These are phyloP conservation scores for Raja brachyura DNA, from an alignment of 2,113 vertebrate genomes.

Conservation along the genomic window DNA sequence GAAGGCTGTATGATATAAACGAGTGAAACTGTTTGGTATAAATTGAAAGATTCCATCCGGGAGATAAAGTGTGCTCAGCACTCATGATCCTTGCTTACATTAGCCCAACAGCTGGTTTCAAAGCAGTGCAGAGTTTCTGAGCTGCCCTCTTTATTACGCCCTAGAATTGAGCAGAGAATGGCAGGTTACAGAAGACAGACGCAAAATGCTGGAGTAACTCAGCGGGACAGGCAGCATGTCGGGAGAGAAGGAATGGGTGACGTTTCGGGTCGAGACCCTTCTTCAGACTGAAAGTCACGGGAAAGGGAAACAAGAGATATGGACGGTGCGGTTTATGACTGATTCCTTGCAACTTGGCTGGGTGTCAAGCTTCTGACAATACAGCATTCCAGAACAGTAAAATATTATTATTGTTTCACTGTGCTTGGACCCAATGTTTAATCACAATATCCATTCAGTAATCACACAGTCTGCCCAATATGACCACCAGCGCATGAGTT, in stretches of 20 bases:
- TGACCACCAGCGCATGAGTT: constrained; percentile 80
- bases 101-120: neutral
- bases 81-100: neutral
- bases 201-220: no score
- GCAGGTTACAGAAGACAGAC: no score
- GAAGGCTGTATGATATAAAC: neutral
- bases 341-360: constrained; percentile 71
- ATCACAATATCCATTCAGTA: constrained; percentile 74
- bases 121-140: neutral
- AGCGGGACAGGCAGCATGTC: no score
- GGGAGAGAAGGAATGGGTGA: no score
- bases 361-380: constrained; percentile 59
- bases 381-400: constrained; percentile 68
- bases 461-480: constrained; percentile 68
- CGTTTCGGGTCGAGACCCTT: no score
- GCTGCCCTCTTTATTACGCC: neutral
- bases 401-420: constrained; percentile 74
- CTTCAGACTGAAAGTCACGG: no score
- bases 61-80: neutral
- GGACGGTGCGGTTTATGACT: constrained; percentile 45
- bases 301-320: no score
- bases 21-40: neutral
- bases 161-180: constrained; percentile 39
- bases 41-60: neutral
- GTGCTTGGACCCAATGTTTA: constrained; percentile 65